A percentile compares a stretch with the other conserved stretches of the same genome.
These are phyloP conservation scores for Grus americana DNA, from an alignment of 2,113 vertebrate genomes.

Conservation along the genomic window DNA sequence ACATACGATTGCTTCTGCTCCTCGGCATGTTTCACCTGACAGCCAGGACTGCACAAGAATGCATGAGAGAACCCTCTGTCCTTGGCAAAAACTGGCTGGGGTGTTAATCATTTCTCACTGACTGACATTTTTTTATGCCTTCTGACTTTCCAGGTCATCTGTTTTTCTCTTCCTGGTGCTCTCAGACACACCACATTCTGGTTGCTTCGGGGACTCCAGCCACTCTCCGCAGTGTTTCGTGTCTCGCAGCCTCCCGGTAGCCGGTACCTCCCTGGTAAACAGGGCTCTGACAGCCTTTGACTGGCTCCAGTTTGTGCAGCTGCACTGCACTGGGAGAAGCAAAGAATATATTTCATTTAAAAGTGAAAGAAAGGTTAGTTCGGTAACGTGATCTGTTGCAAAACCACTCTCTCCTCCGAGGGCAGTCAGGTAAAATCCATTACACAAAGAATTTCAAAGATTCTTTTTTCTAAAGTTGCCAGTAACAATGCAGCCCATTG, in stretches of 20 bases:
- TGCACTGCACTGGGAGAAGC: not conserved
- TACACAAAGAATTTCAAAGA: constrained; percentile 71
- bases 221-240: not conserved
- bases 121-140: constrained; percentile 26
- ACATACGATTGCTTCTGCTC: not conserved
- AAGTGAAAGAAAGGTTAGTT: constrained; percentile 45
- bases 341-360: constrained; percentile 58
- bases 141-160: not conserved
- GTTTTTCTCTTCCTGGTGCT: not conserved
- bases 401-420: not conserved
- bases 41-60: not conserved
- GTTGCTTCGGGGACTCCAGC: not conserved
- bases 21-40: not conserved
- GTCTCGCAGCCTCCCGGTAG: not conserved
- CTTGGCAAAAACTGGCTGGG: constrained; percentile 15
- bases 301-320: constrained; percentile 23
- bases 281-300: not conserved
- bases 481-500: constrained; percentile 72
- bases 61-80: constrained; percentile 27
- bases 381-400: constrained; percentile 57
- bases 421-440: constrained; percentile 68
- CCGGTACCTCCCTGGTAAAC: not conserved
- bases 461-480: constrained; percentile 36
- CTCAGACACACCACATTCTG: not conserved
- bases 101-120: constrained; percentile 18